Conservation (phyloP, 2,797 vertebrate genomes). For the Urophycis tenuis region DNA sequence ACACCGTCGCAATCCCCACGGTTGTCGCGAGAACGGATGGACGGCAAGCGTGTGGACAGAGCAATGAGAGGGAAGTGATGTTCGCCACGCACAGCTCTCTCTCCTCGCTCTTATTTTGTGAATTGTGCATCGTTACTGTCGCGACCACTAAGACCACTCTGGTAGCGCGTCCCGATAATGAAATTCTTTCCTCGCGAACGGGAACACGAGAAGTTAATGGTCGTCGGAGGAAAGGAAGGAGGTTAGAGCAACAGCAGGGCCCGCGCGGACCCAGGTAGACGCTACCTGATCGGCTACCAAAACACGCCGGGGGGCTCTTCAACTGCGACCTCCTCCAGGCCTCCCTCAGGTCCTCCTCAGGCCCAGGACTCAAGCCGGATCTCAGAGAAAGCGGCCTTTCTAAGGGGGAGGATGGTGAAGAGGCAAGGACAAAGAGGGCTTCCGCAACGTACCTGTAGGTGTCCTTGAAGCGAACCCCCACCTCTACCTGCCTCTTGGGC, state of each 20-base stretch:
- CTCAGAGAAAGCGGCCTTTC: neutral
- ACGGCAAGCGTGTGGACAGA: neutral
- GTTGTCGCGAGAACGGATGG: neutral
- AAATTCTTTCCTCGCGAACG: slow-evolving; percentile 32
- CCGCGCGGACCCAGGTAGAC: neutral
- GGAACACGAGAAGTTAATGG: slow-evolving; percentile 32
- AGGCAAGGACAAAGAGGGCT: neutral
- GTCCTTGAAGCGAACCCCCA: neutral
- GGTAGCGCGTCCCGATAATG: slow-evolving; percentile 12
- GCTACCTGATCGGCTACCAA: slow-evolving; percentile 9
- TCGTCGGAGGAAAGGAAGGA: slow-evolving; percentile 21
- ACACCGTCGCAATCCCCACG: neutral
- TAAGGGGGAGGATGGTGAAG: neutral
- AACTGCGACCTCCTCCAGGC: neutral
- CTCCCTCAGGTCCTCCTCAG: neutral
- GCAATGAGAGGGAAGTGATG: no score
- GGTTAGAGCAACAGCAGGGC: slow-evolving; percentile 25
- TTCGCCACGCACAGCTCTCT: no score
- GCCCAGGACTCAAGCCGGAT: neutral
- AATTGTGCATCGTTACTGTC: neutral
- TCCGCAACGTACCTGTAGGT: neutral
- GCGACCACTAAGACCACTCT: neutral
- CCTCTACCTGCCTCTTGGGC: no score
- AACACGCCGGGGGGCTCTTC: neutral
- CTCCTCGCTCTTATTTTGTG: neutral